Evolutionary conservation across 2,888 invertebrate species (phyloP).

Genomic region (Orthosia cruda): DNA sequence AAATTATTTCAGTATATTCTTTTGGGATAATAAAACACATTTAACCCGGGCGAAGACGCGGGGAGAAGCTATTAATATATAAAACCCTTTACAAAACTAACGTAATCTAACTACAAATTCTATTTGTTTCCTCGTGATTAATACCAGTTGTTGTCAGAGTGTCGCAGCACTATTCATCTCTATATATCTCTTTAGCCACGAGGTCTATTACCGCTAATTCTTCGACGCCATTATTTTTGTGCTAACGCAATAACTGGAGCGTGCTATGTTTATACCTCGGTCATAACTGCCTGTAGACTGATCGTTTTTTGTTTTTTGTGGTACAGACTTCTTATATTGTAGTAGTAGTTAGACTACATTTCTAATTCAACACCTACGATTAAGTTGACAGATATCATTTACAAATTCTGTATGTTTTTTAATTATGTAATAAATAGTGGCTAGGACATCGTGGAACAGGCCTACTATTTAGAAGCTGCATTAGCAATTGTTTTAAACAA

Average conservation of each 20-base stretch:
- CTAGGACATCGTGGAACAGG: no score
- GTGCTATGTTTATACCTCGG: slow-evolving; percentile 29
- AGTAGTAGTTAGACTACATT: background rate
- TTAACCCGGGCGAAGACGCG: no score
- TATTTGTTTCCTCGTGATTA: slow-evolving; percentile 45
- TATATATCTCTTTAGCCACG: slow-evolving; percentile 52
- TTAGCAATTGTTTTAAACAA: slow-evolving; percentile 16
- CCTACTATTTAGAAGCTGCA: background rate
- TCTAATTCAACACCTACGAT: no score
- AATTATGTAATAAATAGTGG: no score
- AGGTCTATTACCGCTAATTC: slow-evolving; percentile 57
- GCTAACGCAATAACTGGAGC: slow-evolving; percentile 48
- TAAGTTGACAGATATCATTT: no score
- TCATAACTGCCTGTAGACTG: slow-evolving; percentile 10
- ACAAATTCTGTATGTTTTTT: no score
- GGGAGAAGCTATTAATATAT: no score
- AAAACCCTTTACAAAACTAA: slow-evolving; percentile 16
- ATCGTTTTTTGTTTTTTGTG: slow-evolving; percentile 31
- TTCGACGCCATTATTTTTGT: slow-evolving; percentile 50
- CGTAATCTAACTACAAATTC: slow-evolving; percentile 13
- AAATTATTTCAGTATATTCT: no score
- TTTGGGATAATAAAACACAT: no score
- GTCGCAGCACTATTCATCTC: slow-evolving; percentile 34
- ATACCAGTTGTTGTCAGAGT: slow-evolving; percentile 15
- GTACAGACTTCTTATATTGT: background rate